Conservation (phyloP, 2,113 vertebrate species). For the Corythoichthys haematopterus region DNA sequence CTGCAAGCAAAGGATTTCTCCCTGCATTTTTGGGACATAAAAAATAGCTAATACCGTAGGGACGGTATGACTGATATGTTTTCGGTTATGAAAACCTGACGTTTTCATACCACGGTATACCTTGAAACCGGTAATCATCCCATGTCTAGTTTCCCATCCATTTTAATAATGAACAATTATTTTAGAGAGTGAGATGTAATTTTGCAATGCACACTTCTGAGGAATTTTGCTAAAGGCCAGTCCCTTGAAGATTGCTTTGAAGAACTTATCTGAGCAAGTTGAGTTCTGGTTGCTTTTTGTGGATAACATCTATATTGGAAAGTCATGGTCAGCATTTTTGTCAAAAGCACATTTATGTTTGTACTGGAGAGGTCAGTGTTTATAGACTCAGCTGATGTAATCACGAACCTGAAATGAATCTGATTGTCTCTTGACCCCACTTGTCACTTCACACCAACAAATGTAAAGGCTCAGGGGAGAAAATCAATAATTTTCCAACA, state of each 20-base stretch:
- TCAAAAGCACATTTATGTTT: conserved; percentile 17
- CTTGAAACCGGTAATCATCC: no score
- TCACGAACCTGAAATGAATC: neutral
- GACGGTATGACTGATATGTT: no score
- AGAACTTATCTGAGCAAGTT: conserved; percentile 11
- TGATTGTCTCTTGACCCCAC: neutral
- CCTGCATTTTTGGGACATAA: no score
- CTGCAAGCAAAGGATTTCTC: no score
- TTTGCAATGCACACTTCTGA: conserved; percentile 12
- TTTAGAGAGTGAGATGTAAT: conserved; percentile 7
- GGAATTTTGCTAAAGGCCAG: conserved; percentile 25
- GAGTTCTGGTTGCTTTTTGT: conserved; percentile 38
- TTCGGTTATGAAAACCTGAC: no score
- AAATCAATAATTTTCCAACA: neutral
- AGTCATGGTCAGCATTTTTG: conserved; percentile 19
- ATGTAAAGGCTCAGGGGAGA: conserved; percentile 1
- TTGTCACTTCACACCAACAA: conserved; percentile 7
- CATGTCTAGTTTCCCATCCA: neutral
- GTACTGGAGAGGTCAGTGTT: conserved; percentile 14
- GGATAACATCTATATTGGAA: conserved; percentile 20
- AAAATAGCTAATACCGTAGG: no score
- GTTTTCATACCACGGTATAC: no score
- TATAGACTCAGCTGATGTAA: conserved; percentile 14
- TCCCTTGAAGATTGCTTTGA: conserved; percentile 11
- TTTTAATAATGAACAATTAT: conserved; percentile 6